Evolutionary conservation across 2,888 invertebrate genomes (phyloP).

Genomic region (Conomelus anceps): DNA sequence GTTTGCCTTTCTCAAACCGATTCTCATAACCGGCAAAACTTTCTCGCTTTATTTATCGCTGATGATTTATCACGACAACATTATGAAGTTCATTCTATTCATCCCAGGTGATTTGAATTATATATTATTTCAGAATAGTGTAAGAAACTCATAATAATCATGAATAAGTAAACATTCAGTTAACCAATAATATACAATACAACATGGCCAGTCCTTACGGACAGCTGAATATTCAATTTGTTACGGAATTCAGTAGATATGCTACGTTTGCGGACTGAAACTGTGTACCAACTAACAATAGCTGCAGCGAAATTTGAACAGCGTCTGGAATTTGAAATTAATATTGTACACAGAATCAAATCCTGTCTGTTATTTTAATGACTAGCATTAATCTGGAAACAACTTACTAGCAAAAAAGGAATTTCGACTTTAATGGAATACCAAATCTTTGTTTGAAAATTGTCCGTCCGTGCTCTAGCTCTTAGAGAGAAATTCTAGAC

Average conservation of each 20-base stretch:
- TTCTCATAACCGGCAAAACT: background rate
- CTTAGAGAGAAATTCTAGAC: no score
- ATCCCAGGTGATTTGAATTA: background rate
- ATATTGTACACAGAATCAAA: background rate
- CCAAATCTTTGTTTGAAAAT: no score
- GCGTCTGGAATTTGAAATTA: background rate
- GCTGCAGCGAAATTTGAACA: background rate
- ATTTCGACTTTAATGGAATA: no score
- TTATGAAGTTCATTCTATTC: background rate
- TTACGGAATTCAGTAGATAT: background rate
- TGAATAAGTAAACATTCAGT: background rate
- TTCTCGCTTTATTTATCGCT: background rate
- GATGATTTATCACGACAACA: background rate
- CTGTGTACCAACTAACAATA: background rate
- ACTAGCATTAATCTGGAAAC: background rate
- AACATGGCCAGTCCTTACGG: background rate
- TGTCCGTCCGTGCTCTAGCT: no score
- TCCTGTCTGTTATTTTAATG: background rate
- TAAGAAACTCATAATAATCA: background rate
- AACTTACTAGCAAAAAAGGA: no score
- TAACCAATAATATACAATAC: background rate
- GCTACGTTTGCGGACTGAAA: background rate
- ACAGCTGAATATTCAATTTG: background rate
- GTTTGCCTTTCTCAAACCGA: background rate
- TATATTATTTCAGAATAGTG: background rate